Conservation (phyloP, 2,797 vertebrate species). For the Catharus ustulatus region DNA sequence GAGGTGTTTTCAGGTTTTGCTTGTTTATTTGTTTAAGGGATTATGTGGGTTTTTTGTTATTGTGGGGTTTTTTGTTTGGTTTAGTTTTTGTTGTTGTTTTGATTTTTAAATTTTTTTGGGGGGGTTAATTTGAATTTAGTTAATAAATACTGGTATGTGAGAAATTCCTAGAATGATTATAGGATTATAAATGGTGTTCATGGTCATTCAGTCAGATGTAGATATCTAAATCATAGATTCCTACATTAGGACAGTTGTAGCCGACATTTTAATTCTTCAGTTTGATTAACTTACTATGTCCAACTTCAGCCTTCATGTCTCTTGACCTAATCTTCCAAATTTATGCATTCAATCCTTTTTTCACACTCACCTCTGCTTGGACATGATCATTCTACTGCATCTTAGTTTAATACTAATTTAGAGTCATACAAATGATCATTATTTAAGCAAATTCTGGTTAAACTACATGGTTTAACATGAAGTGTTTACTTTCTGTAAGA, state of each 20-base stretch:
- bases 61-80: background rate
- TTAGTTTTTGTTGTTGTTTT: background rate
- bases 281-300: background rate
- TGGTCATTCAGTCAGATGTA: background rate
- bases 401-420: background rate
- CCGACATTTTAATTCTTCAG: background rate
- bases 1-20: accelerated
- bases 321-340: background rate
- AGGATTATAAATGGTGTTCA: background rate
- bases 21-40: accelerated
- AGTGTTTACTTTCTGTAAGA: background rate
- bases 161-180: background rate
- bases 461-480: background rate
- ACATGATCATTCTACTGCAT: background rate
- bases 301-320: background rate
- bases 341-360: background rate
- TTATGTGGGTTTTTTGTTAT: background rate
- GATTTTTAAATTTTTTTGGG: accelerated
- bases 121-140: background rate
- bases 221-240: background rate
- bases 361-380: background rate
- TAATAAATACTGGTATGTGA: background rate
- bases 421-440: background rate
- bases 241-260: background rate
- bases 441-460: background rate